A percentile compares a stretch with the other conserved stretches of the same genome.
Conservation (phyloP, 2,888 invertebrate species). For the Syrista parreyssii region DNA sequence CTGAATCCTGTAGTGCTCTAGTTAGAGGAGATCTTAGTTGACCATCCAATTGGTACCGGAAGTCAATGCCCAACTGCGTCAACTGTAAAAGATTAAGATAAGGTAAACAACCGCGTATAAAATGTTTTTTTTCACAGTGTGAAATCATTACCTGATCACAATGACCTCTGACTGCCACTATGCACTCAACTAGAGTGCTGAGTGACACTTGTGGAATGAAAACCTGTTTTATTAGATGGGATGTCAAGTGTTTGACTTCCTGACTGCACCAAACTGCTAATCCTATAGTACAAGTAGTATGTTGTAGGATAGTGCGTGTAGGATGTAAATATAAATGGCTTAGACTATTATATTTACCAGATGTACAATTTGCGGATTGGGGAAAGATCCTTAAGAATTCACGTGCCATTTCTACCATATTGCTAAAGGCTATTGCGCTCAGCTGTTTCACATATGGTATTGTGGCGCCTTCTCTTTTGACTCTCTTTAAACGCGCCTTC, state of each 20-base stretch:
- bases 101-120: background rate
- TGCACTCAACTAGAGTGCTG: constrained; percentile 87
- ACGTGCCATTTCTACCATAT: constrained; percentile 79
- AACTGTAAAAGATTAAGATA: constrained; percentile 63
- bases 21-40: constrained; percentile 82
- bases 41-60: constrained; percentile 91
- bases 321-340: constrained; percentile 15
- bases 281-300: constrained; percentile 65
- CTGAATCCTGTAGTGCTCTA: constrained; percentile 80
- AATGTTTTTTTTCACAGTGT: background rate
- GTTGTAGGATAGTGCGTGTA: background rate
- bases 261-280: constrained; percentile 93
- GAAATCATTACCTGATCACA: constrained; percentile 71
- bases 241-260: constrained; percentile 82
- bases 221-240: constrained; percentile 87
- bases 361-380: constrained; percentile 78
- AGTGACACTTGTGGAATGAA: constrained; percentile 90
- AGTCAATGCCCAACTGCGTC: constrained; percentile 81
- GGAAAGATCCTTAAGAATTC: constrained; percentile 88
- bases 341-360: constrained; percentile 68
- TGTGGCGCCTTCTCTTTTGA: constrained; percentile 84
- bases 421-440: constrained; percentile 86
- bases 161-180: constrained; percentile 81
- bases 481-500: constrained; percentile 82
- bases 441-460: constrained; percentile 83